Conservation (phyloP, 2,113 vertebrate genomes). For the Heptranchias perlo region DNA sequence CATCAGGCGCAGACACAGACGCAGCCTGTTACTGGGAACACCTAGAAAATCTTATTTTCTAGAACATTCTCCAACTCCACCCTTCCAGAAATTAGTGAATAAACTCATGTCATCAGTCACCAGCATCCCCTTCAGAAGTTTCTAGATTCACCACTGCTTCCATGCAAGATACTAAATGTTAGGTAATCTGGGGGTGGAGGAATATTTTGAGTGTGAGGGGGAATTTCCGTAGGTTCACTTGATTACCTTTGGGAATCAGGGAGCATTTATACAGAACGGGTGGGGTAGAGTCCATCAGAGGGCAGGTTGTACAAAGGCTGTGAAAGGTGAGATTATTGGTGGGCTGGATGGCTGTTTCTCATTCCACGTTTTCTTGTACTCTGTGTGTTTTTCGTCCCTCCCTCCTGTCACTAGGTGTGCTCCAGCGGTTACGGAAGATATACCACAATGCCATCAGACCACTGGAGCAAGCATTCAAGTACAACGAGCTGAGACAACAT, state of each 20-base stretch:
- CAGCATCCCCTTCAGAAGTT: not conserved
- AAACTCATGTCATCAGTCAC: not conserved
- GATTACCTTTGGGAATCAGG: not conserved
- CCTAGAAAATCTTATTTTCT: not conserved
- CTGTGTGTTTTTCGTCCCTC: not conserved
- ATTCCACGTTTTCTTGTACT: not conserved
- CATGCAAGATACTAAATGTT: not conserved
- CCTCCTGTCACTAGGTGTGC: slow-evolving; percentile 55
- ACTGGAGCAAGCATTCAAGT: slow-evolving; percentile 93
- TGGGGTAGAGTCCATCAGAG: not conserved
- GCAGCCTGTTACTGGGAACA: not conserved
- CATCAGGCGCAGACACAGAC: too few species aligned
- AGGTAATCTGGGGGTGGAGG: not conserved
- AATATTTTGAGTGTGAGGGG: not conserved
- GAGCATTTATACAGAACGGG: not conserved
- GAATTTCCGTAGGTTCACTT: not conserved
- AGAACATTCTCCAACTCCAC: not conserved
- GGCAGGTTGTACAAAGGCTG: not conserved
- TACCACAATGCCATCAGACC: slow-evolving; percentile 92
- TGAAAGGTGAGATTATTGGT: not conserved
- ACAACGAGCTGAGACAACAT: slow-evolving; percentile 91
- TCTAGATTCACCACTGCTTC: not conserved
- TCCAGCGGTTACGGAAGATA: slow-evolving; percentile 84
- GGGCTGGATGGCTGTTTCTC: not conserved
- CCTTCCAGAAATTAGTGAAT: not conserved